Percentiles rank a stretch among this genome's conserved stretches.
Evolutionary conservation across 2,888 invertebrate species (phyloP).

Genomic region (Mythimna pallens): DNA sequence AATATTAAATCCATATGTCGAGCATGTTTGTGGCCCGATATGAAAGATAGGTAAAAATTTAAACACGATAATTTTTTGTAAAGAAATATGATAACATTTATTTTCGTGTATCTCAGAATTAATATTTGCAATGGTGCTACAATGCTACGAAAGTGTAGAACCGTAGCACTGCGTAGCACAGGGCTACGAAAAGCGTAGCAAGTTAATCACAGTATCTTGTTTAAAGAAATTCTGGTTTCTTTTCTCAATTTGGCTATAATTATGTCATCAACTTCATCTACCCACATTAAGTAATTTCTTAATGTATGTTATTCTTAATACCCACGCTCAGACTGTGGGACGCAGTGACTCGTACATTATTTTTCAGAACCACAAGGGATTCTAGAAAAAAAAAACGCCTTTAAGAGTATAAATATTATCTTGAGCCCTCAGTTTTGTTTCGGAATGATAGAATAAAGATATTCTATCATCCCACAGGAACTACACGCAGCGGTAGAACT

Average conservation of each 20-base stretch:
- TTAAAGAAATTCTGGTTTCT: neutral
- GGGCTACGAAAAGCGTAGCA: constrained; percentile 39
- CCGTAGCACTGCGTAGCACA: constrained; percentile 18
- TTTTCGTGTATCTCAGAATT: neutral
- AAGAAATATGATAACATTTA: neutral
- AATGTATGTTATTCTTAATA: neutral
- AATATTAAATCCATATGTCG: constrained; percentile 4
- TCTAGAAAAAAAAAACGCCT: constrained; percentile 16
- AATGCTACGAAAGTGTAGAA: constrained; percentile 4
- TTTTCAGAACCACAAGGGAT: constrained; percentile 7
- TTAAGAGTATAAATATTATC: constrained; percentile 47
- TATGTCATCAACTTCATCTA: neutral
- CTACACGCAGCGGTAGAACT: constrained; percentile 28
- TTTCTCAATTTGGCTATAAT: neutral
- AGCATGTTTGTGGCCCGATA: constrained; percentile 14
- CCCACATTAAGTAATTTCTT: neutral
- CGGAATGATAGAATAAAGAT: constrained; percentile 55
- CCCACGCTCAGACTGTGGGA: neutral
- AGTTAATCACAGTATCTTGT: neutral
- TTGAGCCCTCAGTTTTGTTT: constrained; percentile 38
- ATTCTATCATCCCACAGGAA: constrained; percentile 54
- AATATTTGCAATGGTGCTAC: neutral
- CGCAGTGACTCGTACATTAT: neutral
- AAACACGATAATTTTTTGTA: neutral
- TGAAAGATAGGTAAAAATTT: neutral